These are phyloP conservation scores for Speoplatyrhinus poulsoni DNA, from an alignment of 2,113 vertebrate species.

Conservation along the genomic window DNA sequence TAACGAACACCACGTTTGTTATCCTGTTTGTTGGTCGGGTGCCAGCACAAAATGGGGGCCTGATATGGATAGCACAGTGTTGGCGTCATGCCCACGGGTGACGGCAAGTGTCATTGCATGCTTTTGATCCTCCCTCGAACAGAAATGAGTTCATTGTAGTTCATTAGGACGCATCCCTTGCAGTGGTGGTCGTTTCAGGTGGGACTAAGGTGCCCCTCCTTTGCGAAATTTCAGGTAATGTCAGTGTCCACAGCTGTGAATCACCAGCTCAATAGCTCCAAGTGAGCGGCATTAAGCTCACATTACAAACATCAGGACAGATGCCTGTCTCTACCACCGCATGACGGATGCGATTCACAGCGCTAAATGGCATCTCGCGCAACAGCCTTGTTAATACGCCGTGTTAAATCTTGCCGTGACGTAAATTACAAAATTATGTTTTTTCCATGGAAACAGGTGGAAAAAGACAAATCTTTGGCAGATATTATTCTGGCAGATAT, in stretches of 20 bases:
- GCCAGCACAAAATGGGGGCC: too few species aligned
- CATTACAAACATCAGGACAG: constrained; percentile 43
- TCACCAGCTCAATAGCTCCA: constrained; percentile 40
- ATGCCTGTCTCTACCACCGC: constrained; percentile 48
- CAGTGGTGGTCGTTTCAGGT: constrained; percentile 1
- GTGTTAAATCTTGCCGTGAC: neutral
- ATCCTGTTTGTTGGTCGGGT: too few species aligned
- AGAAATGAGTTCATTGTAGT: constrained; percentile 29
- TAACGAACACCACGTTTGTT: too few species aligned
- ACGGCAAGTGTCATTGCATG: constrained; percentile 1
- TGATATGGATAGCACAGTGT: too few species aligned
- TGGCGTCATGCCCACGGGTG: neutral
- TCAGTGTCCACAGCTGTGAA: constrained; percentile 47
- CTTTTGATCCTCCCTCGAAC: neutral
- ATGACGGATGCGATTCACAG: constrained; percentile 30
- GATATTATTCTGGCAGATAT: constrained; percentile 3
- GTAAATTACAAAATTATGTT: neutral
- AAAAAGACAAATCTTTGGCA: neutral
- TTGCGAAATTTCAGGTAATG: constrained; percentile 39
- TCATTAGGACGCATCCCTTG: constrained; percentile 24
- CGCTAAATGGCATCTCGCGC: constrained; percentile 20
- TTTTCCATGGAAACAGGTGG: neutral
- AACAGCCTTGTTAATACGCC: constrained; percentile 34
- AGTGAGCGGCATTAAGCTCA: constrained; percentile 52
- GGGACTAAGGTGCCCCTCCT: constrained; percentile 10